Conservation (phyloP, 1,140 invertebrate genomes). For the Drosophila pruinosa region DNA sequence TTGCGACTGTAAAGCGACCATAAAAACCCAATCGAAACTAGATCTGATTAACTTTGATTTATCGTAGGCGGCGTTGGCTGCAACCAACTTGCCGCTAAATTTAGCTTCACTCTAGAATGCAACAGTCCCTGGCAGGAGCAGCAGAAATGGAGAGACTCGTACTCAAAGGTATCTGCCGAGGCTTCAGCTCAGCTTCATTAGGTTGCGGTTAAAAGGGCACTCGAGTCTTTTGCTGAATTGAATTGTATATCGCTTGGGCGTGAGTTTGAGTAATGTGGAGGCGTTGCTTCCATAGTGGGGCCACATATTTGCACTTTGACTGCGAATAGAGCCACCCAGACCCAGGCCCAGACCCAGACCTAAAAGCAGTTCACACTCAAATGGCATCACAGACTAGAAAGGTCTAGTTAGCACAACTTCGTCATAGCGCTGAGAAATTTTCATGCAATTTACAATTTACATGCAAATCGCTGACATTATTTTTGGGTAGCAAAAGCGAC, state of each 20-base stretch:
- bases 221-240: constrained; percentile 50
- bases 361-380: too few species aligned
- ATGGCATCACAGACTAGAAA: not conserved
- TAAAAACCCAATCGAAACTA: constrained; percentile 79
- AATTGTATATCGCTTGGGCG: constrained; percentile 63
- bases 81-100: constrained; percentile 52
- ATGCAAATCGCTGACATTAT: constrained; percentile 69
- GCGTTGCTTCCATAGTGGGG: constrained; percentile 44
- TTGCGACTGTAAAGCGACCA: constrained; percentile 33
- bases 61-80: constrained; percentile 63
- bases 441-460: constrained; percentile 67
- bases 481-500: constrained; percentile 35
- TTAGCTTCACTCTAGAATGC: constrained; percentile 41
- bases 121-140: not conserved
- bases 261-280: constrained; percentile 75
- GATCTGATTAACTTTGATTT: constrained; percentile 80
- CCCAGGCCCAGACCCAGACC: not conserved
- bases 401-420: constrained; percentile 67
- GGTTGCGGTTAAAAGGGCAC: constrained; percentile 57
- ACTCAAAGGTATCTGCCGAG: not conserved
- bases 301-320: constrained; percentile 77
- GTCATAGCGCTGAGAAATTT: constrained; percentile 30
- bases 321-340: constrained; percentile 14
- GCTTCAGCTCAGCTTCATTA: constrained; percentile 64
- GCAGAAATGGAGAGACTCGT: not conserved